A percentile compares a stretch with the other conserved stretches of the same genome.
Evolutionary conservation across 2,113 vertebrate genomes (phyloP).

Genomic region (Psettodes erumei): DNA sequence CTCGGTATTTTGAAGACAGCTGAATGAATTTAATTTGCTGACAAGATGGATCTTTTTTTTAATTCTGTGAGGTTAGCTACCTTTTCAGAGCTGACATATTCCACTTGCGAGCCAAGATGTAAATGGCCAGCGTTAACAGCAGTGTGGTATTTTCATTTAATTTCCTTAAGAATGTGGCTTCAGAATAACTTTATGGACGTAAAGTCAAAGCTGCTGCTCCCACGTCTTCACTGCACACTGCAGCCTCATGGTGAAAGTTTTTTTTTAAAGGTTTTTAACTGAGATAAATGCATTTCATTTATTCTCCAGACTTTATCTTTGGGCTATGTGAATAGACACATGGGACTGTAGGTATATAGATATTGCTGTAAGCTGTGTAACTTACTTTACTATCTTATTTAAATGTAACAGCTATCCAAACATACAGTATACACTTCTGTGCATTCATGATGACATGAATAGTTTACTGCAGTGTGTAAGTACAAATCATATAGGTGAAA

Average conservation of each 20-base stretch:
- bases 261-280: not conserved
- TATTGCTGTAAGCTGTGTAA: not conserved
- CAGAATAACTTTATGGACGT: not conserved
- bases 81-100: not conserved
- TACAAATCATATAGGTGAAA: not conserved
- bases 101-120: not conserved
- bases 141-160: conserved; percentile 4
- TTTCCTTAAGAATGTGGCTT: not conserved
- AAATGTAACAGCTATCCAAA: not conserved
- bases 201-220: not conserved
- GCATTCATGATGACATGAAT: not conserved
- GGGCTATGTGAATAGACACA: not conserved
- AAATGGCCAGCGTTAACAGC: conserved; percentile 1
- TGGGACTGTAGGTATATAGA: not conserved
- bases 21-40: not conserved
- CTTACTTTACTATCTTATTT: not conserved
- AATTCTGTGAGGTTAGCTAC: not conserved
- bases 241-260: not conserved
- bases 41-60: not conserved
- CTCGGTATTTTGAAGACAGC: not conserved
- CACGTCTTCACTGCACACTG: not conserved
- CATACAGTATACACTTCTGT: not conserved
- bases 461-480: not conserved
- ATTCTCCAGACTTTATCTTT: not conserved
- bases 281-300: not conserved